A percentile compares a stretch with the other conserved stretches of the same genome.
These are phyloP conservation scores for Grammomys surdaster DNA, from an alignment of 2,113 vertebrate species.

Conservation along the genomic window DNA sequence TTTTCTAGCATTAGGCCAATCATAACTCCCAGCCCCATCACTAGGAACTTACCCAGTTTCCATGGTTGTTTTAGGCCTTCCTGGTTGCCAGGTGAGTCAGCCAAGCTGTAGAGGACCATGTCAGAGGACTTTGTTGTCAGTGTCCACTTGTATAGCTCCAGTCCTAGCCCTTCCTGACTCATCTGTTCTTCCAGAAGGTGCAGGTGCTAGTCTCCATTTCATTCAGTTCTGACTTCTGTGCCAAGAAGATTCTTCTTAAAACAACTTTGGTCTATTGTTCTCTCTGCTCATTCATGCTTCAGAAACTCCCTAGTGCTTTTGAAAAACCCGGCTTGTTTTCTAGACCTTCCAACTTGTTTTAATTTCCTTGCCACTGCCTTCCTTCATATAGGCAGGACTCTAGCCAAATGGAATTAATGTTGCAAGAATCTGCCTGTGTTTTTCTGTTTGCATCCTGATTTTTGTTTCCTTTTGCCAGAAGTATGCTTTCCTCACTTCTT, in stretches of 20 bases:
- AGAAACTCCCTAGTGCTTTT: slow-evolving; percentile 52
- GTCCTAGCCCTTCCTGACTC: neutral
- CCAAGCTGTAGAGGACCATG: neutral
- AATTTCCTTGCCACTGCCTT: slow-evolving; percentile 60
- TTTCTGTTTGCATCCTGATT: slow-evolving; percentile 33
- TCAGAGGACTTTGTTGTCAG: neutral
- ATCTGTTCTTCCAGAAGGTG: neutral
- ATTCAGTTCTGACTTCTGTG: neutral
- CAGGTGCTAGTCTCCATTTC: neutral
- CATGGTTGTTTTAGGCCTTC: neutral
- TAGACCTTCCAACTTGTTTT: slow-evolving; percentile 62
- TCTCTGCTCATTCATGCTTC: slow-evolving; percentile 47
- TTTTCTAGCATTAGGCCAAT: neutral
- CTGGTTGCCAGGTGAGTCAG: neutral
- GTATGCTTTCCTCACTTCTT: slow-evolving; percentile 35
- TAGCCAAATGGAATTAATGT: slow-evolving; percentile 43
- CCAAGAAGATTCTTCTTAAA: slow-evolving; percentile 48
- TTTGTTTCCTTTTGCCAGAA: slow-evolving; percentile 41
- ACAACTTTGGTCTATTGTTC: slow-evolving; percentile 26
- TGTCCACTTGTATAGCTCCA: neutral
- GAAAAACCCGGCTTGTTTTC: slow-evolving; percentile 8
- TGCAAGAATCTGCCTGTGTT: slow-evolving; percentile 51
- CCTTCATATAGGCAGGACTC: slow-evolving; percentile 40
- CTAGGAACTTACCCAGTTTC: neutral
- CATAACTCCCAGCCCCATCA: neutral